Evolutionary conservation across 1,140 invertebrate species (phyloP), one percentile per base, ranked within the genome.

Genomic region (Dinothrombium tinctorium): DNA sequence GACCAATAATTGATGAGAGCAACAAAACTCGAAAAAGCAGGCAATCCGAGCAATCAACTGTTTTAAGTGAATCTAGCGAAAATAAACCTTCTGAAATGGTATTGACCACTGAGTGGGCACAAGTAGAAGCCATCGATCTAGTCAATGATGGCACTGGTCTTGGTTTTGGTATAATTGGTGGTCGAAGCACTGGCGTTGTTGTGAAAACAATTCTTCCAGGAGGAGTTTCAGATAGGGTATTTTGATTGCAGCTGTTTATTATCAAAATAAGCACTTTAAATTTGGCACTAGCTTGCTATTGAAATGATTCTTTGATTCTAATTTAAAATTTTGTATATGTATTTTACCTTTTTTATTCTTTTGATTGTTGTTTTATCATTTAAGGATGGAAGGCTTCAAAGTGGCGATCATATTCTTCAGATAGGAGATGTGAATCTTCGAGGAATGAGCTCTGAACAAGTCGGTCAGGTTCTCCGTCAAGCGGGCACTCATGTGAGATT

Each of bases 161-260:
- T 51, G 90, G 89, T 39, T 94, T 94, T 61, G 87, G 87, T 37
- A 81, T 94, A 47, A 84, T 92, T 47, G 87, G 86, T 36, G 86
- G 86, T 7, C 65, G 79, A 35, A 87, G 79, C 56, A 90, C 86
- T 17, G 87, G 86, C n/a, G 87, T 94, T 37, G 83, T 94, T 7
- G 81, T 94, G 41, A 94, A 94, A 59, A 94, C 80, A 39, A 76
- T 94, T 36, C 65, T 89, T 15, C 82, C 82, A 11, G 84, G 82
- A 17, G 81, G 82, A 49, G 75, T 83, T 7, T 82, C 84, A 14
- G 82, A 90, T 59, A 70, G 80, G 61, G 80, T 83, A 57, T 67
- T 63, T 62, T 12, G 8, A 23, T n/a, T n/a, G n/a, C n/a, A n/a
- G n/a, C n/a, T n/a, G n/a, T n/a, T n/a, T n/a, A n/a, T n/a, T n/a